These are phyloP conservation scores for Xylota segnis DNA, from an alignment of 2,888 invertebrate species.

Conservation along the genomic window DNA sequence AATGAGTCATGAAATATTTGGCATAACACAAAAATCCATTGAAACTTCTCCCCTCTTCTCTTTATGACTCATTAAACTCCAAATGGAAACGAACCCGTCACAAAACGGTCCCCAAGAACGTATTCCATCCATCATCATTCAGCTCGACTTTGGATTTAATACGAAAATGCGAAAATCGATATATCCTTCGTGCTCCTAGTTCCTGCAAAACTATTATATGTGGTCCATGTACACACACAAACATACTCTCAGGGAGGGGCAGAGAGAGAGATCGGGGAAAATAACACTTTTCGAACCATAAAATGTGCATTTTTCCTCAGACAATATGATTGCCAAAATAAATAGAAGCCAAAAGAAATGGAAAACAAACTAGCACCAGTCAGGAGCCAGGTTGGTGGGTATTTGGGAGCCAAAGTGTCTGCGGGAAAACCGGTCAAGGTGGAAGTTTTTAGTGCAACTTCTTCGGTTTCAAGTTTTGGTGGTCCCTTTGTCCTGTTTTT, in stretches of 20 bases:
- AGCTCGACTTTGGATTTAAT: neutral
- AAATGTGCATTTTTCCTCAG: constrained; percentile 59
- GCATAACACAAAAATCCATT: neutral
- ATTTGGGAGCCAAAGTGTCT: constrained; percentile 68
- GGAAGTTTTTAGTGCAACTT: constrained; percentile 22
- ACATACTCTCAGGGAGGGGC: neutral
- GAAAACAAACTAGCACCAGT: constrained; percentile 40
- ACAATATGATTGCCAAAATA: constrained; percentile 73
- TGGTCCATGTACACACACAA: neutral
- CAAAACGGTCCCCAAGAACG: neutral
- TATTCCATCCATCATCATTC: neutral
- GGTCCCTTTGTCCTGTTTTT: constrained; percentile 9
- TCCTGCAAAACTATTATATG: neutral
- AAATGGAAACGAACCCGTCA: neutral
- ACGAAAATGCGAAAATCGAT: constrained; percentile 60
- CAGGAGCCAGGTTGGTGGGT: constrained; percentile 63
- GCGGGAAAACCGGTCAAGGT: constrained; percentile 63
- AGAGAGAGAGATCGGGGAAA: neutral
- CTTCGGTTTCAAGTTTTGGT: constrained; percentile 13
- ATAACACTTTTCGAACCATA: constrained; percentile 44
- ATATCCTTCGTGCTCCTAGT: constrained; percentile 40
- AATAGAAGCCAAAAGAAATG: constrained; percentile 25
- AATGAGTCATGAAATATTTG: constrained; percentile 1
- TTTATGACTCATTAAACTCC: constrained; percentile 10
- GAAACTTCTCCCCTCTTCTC: neutral